Evolutionary conservation across 2,797 vertebrate species (phyloP), one percentile per base, ranked within the genome.

Genomic region (Myotis myotis): DNA sequence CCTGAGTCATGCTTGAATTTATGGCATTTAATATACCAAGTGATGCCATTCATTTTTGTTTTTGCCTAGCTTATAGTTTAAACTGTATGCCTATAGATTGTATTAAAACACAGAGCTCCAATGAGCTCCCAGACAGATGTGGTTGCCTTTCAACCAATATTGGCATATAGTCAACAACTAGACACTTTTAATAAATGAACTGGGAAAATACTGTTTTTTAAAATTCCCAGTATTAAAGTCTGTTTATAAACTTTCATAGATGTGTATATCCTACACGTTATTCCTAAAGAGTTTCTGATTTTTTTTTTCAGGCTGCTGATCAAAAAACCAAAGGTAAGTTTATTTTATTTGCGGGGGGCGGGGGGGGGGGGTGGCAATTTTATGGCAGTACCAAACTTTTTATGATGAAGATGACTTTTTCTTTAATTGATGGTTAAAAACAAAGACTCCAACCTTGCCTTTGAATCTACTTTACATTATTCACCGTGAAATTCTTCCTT

Each of bases 281-380:
- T 96, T 94, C 85, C 93, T 97, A 95, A 97, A 96, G 66, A 90
- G 36, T 91, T 95, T 97, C 95, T 95, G 98, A 81, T 97, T 98
- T 97, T 97, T 97, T 36, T 87, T 97, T 95, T 97, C 98, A 99
- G 99, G 99, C 98, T 99, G 98, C 99, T 98, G 99, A 99, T 99
- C 99, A 99, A 99, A 99, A 99, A 99, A 99, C 99, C 99, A 99
- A 99, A 99, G 99, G 99, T 99, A 98, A 99, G 98, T 97, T 93
- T 53, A 51, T 81, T 90, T 84, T 91, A 20, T 94, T 64, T 36
- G 28, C 33, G 62, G 87, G 23, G 36, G 66, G n/a, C n/a, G 38
- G 38, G 38, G 38, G 38, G 38, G 38, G 5, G 5, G 38, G 74
- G 17, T 2, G 25, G n/a, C 86, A 51, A 23, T 93, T 94, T 95